Evolutionary conservation across 2,113 vertebrate species (phyloP).

Genomic region (Oryzias woworae): DNA sequence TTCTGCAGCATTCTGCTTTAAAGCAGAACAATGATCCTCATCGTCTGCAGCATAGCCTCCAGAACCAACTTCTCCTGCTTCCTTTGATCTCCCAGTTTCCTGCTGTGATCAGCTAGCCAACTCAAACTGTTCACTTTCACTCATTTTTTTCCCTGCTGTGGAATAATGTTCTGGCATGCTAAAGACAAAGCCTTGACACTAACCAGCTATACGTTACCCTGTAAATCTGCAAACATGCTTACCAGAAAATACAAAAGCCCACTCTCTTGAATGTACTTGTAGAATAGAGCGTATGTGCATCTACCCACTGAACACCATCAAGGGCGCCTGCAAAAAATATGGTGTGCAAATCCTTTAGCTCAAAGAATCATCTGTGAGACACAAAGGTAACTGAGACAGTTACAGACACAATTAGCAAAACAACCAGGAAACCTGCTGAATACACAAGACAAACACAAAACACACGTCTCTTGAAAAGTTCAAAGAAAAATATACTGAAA

Average conservation of each 20-base stretch:
- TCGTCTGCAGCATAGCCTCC: slow-evolving; percentile 5
- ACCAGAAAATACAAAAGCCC: slow-evolving; percentile 10
- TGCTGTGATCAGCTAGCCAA: slow-evolving; percentile 12
- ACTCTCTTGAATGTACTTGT: neutral
- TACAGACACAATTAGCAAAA: no score
- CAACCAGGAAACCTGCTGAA: no score
- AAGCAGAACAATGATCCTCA: slow-evolving; percentile 14
- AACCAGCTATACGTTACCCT: slow-evolving; percentile 7
- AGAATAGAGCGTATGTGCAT: slow-evolving; percentile 8
- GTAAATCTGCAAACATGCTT: slow-evolving; percentile 8
- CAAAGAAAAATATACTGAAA: no score
- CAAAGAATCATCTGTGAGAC: slow-evolving; percentile 26
- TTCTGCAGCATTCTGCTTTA: slow-evolving; percentile 16
- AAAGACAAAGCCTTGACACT: neutral
- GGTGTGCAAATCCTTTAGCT: neutral
- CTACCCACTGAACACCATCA: slow-evolving; percentile 2
- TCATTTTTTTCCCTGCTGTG: slow-evolving; percentile 9
- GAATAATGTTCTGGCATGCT: slow-evolving; percentile 6
- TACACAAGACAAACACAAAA: no score
- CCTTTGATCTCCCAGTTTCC: slow-evolving; percentile 23
- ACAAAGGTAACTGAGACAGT: neutral
- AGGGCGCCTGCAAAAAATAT: neutral
- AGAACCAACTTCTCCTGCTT: slow-evolving; percentile 5
- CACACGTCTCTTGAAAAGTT: no score
- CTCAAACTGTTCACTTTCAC: slow-evolving; percentile 26